phyloP scores from a whole-genome alignment of 1,140 invertebrate genomes.

The Chionoecetes opilio region DNA sequence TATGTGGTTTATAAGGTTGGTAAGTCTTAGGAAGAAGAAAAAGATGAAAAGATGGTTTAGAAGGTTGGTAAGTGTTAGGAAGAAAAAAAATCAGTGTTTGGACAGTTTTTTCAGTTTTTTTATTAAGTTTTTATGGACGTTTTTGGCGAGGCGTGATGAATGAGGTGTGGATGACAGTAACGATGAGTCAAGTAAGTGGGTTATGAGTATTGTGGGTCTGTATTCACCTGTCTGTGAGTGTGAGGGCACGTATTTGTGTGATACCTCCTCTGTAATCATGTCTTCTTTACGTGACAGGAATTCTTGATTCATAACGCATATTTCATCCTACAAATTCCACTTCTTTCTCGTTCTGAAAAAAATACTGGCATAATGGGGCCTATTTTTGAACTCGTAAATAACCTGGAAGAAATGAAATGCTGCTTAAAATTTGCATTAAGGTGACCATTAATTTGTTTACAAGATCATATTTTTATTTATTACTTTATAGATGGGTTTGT shows the following conservation, averaged over 20 bases:
- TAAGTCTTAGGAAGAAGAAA: no score
- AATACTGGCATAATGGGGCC: background rate
- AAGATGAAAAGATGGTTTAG: background rate
- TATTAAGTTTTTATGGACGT: no score
- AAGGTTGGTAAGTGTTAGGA: background rate
- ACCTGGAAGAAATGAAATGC: background rate
- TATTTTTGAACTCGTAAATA: background rate
- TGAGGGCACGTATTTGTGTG: no score
- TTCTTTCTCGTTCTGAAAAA: background rate
- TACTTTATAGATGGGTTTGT: no score
- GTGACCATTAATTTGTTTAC: no score
- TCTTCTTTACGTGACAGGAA: background rate
- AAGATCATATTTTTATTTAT: no score
- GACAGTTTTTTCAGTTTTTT: no score
- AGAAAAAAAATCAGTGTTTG: background rate
- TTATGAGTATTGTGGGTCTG: background rate
- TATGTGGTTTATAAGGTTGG: no score
- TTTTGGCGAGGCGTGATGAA: background rate
- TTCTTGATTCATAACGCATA: background rate
- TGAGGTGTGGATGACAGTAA: background rate
- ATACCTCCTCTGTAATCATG: background rate
- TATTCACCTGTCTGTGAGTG: no score
- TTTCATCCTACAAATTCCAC: background rate
- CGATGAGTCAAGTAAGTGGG: background rate
- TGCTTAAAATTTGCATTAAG: background rate